Evolutionary conservation across 2,113 vertebrate genomes (phyloP).

Genomic region (Melanerpes formicivorus): DNA sequence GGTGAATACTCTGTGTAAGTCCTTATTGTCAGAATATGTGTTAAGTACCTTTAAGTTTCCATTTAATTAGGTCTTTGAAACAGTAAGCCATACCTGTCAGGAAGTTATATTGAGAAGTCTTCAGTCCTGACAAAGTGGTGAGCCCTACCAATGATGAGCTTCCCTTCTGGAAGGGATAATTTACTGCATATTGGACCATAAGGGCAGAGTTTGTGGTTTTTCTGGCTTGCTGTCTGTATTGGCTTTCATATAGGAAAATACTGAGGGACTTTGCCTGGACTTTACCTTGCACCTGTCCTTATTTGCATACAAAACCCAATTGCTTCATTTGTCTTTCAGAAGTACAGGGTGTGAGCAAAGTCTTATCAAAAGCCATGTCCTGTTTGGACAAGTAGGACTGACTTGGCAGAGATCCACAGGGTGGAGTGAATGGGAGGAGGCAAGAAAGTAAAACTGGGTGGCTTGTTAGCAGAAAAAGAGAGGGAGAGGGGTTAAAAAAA

Average conservation of each 20-base stretch:
- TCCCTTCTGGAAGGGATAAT: background rate
- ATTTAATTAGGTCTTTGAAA: constrained; percentile 26
- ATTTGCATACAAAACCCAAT: constrained; percentile 77
- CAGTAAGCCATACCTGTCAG: background rate
- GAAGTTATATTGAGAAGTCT: background rate
- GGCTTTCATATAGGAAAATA: background rate
- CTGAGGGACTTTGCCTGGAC: constrained; percentile 37
- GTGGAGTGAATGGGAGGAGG: constrained; percentile 80
- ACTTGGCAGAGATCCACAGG: constrained; percentile 76
- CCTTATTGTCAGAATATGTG: background rate
- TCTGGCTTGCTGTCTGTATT: background rate
- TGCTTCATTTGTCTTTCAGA: constrained; percentile 77
- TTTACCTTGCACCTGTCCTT: constrained; percentile 77
- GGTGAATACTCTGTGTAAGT: background rate
- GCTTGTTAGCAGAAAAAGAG: constrained; percentile 72
- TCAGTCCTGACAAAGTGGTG: background rate
- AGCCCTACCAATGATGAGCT: background rate
- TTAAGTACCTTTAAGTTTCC: constrained; percentile 4
- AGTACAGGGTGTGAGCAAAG: constrained; percentile 79
- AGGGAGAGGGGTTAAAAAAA: background rate
- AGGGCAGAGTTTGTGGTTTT: background rate
- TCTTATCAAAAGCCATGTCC: constrained; percentile 81
- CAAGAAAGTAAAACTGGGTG: constrained; percentile 79
- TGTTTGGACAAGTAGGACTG: constrained; percentile 83
- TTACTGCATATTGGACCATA: background rate